Evolutionary conservation across 2,888 invertebrate genomes (phyloP).

Genomic region (Orgyia antiqua): DNA sequence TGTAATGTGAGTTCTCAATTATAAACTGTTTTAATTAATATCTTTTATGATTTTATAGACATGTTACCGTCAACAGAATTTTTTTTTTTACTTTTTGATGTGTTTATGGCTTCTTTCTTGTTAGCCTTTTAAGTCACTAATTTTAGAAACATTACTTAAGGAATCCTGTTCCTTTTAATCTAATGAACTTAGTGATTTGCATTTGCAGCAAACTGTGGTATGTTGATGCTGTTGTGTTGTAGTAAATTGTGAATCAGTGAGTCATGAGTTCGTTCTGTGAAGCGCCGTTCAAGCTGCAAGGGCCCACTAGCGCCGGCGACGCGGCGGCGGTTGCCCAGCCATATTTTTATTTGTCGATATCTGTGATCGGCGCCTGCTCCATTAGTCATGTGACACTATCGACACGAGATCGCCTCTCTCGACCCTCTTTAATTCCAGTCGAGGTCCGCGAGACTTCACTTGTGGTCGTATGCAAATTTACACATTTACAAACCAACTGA

Average conservation of each 20-base stretch:
- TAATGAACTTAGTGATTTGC: too few relatives aligned
- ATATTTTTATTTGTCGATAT: constrained; percentile 73
- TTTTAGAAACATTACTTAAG: too few relatives aligned
- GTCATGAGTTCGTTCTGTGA: constrained; percentile 7
- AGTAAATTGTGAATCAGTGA: constrained; percentile 8
- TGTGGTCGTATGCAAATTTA: constrained; percentile 60
- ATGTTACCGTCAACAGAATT: too few relatives aligned
- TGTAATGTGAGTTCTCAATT: not conserved
- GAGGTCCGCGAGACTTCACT: constrained; percentile 52
- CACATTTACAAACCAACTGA: constrained; percentile 53
- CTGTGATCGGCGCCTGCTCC: constrained; percentile 74
- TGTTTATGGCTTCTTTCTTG: too few relatives aligned
- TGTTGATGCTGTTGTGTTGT: not conserved
- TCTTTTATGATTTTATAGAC: too few relatives aligned
- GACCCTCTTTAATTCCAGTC: constrained; percentile 62
- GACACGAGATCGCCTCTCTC: constrained; percentile 66
- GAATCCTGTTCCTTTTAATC: too few relatives aligned
- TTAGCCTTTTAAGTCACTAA: too few relatives aligned
- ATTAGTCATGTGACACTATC: constrained; percentile 78
- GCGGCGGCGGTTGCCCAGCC: constrained; percentile 42
- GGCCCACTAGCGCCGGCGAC: constrained; percentile 30
- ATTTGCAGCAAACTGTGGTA: too few relatives aligned
- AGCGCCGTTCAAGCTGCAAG: too few relatives aligned
- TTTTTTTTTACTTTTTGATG: too few relatives aligned
- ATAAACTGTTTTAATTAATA: too few relatives aligned